Evolutionary conservation across 1,140 invertebrate species (phyloP).

Genomic region (Drosophila sucinea): DNA sequence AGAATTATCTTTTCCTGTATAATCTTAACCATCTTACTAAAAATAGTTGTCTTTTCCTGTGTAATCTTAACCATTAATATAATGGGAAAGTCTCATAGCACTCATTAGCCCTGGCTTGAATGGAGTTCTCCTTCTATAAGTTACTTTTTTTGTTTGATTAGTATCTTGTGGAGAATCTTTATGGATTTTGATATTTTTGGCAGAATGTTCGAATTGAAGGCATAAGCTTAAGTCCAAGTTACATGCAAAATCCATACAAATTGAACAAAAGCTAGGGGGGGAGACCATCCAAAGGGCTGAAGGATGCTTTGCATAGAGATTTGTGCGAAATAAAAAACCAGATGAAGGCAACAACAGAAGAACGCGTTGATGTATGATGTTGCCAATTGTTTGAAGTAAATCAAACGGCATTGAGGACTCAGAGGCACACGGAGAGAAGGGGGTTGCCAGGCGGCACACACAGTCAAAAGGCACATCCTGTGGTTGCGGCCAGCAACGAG

Average conservation of each 20-base stretch:
- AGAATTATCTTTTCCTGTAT: too few relatives aligned
- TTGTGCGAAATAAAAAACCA: constrained; percentile 52
- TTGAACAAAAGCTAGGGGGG: constrained; percentile 9
- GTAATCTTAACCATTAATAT: too few relatives aligned
- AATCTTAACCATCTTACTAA: too few relatives aligned
- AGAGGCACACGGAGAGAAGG: constrained; percentile 47
- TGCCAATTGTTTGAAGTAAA: constrained; percentile 81
- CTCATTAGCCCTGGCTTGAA: too few relatives aligned
- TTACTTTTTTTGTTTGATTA: background rate
- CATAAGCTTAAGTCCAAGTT: constrained; percentile 13
- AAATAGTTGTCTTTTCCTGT: too few relatives aligned
- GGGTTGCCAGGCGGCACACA: constrained; percentile 32
- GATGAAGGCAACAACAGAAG: constrained; percentile 45
- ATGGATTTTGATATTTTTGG: background rate
- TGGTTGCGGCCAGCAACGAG: constrained; percentile 41
- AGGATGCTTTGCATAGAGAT: constrained; percentile 58
- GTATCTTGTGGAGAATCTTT: background rate
- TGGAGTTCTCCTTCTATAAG: too few relatives aligned
- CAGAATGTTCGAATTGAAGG: background rate
- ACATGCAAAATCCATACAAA: constrained; percentile 28
- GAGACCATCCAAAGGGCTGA: constrained; percentile 20
- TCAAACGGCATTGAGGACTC: constrained; percentile 61
- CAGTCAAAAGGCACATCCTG: constrained; percentile 61
- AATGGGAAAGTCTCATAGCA: too few relatives aligned
- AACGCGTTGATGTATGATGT: constrained; percentile 80